Base-by-base conservation (phyloP, 2,888 invertebrate species). In the Spisula subtruncata region DNA sequence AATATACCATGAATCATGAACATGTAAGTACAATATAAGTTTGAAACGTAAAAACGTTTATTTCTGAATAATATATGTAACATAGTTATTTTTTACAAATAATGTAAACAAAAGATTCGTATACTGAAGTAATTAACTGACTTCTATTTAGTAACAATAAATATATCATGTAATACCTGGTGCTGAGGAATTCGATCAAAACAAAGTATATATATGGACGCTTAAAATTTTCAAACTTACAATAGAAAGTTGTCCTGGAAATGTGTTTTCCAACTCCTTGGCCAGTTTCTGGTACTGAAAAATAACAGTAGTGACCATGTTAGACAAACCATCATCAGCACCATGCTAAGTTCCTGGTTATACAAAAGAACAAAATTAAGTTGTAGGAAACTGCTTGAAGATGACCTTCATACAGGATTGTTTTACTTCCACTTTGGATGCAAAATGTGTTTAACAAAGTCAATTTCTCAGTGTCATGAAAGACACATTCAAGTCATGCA, bases 211-310 rank as follows among this genome's bases (percentile, higher is more conserved):
- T n/a, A n/a, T n/a, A n/a, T 54, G 1, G n/a, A 48, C 5, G 1
- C 10, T 29, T 25, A 54, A 0, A 81, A 29, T 4, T 81, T 10
- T 4, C 1, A 4, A 18, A 81, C 89, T 91, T 83, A 91, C 91
- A 75, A 91, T 82, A 4, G 75, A 51, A 12, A 91, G 81, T 48
- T 91, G 84, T 6, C 66, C 89, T n/a, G 81, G 83, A 32, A 91
- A 91, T 51, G 81, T 82, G 56, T 88, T 83, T n/a, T 83, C 48
- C 48, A 91, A 32, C 0, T 81, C 84, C 46, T 81, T n/a, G 6
- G 54, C 86, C n/a, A 91, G 82, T 71, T 82, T 86, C 18, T 46
- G 86, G 88, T 29, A 88, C 91, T 91, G 85, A 82, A 89, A 89
- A 60, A 81, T 60, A 81, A 25, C 66, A 66, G 41, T 35, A 18